phyloP scores from a whole-genome alignment of 2,888 invertebrate species.

The Amiota communis region DNA sequence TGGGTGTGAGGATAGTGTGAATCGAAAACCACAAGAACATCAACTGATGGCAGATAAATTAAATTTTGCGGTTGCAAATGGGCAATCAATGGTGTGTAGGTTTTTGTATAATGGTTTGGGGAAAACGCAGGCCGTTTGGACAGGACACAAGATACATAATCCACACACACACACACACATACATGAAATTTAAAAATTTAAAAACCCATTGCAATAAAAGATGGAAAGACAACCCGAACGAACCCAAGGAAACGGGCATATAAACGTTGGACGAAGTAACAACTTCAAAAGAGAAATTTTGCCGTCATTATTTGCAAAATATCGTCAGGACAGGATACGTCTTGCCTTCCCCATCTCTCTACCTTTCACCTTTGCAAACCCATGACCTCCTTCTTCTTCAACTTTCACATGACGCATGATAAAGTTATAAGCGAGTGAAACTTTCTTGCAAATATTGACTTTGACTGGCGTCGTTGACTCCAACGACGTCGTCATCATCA shows the following conservation, averaged over 20 bases:
- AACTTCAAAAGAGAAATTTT: conserved; percentile 8
- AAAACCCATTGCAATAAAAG: conserved; percentile 4
- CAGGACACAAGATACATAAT: conserved; percentile 17
- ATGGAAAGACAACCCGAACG: not conserved
- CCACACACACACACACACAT: not conserved
- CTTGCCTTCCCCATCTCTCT: not conserved
- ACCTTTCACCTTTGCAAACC: conserved; percentile 12
- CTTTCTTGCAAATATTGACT: conserved; percentile 58
- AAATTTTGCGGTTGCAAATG: conserved; percentile 71
- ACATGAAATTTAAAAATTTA: conserved; percentile 31
- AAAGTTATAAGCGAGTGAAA: conserved; percentile 53
- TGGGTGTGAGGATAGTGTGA: conserved; percentile 43
- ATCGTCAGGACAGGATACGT: conserved; percentile 19
- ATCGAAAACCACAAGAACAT: conserved; percentile 65
- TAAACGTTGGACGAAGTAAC: not conserved
- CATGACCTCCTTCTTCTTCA: conserved; percentile 20
- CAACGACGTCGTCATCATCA: not conserved
- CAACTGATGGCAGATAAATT: conserved; percentile 71
- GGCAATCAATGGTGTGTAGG: conserved; percentile 65
- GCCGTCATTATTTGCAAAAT: conserved; percentile 3
- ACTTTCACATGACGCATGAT: conserved; percentile 34
- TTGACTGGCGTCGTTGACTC: not conserved
- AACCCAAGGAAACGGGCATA: not conserved
- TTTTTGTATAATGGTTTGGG: conserved; percentile 32
- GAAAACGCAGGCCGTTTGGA: conserved; percentile 42